Evolutionary conservation across 2,113 vertebrate genomes (phyloP).

Genomic region (Pampusana beccarii): DNA sequence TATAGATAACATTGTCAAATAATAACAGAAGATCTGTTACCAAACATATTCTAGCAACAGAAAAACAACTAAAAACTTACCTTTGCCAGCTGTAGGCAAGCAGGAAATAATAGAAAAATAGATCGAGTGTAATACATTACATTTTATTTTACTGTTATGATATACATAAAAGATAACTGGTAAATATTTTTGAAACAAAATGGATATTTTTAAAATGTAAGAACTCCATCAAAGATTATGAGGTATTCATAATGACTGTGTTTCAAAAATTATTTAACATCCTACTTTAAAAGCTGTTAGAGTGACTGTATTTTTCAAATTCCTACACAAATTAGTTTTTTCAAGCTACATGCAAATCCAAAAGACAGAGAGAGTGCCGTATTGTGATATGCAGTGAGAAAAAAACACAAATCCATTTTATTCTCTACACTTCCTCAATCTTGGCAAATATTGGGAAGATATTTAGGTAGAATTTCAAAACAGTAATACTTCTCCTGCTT

Average conservation of each 20-base stretch:
- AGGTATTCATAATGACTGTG: background rate
- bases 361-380: background rate
- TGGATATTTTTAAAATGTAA: background rate
- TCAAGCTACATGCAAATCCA: background rate
- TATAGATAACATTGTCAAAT: background rate
- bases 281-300: background rate
- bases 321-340: background rate
- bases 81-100: slow-evolving; percentile 29
- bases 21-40: background rate
- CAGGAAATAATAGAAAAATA: slow-evolving; percentile 37
- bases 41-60: background rate
- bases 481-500: background rate
- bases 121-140: background rate
- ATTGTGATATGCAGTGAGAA: background rate
- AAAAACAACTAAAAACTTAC: slow-evolving; percentile 19
- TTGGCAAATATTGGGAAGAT: background rate
- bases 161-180: background rate
- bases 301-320: background rate
- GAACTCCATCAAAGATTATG: background rate
- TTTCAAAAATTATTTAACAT: background rate
- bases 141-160: background rate
- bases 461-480: background rate
- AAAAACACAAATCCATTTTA: background rate
- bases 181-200: background rate
- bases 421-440: background rate